These are phyloP conservation scores for Melanerpes aurifrons DNA, from an alignment of 2,113 vertebrate species.

Conservation along the genomic window DNA sequence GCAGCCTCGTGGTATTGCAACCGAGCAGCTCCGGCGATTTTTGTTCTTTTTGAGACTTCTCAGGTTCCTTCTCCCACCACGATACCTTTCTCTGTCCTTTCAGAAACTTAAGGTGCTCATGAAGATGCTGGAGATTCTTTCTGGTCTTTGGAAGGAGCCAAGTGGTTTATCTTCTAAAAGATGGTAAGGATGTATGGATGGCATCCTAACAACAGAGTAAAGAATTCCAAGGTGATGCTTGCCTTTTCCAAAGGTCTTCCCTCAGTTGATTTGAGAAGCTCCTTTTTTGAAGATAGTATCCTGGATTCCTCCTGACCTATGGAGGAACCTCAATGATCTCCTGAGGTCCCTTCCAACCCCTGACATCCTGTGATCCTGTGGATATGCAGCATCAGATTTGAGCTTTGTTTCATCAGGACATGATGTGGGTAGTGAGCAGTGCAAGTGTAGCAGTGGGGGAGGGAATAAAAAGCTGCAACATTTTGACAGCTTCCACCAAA, in stretches of 20 bases:
- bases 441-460: background rate
- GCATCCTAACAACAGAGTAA: background rate
- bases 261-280: too few species aligned
- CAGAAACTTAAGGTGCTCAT: background rate
- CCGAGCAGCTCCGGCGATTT: background rate
- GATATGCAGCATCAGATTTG: background rate
- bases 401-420: background rate
- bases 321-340: background rate
- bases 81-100: background rate
- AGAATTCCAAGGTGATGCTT: slow-evolving; percentile 11
- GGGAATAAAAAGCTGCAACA: background rate
- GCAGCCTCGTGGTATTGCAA: background rate
- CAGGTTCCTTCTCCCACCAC: background rate
- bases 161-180: background rate
- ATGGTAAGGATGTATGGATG: background rate
- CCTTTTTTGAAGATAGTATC: too few species aligned
- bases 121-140: background rate
- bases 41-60: background rate
- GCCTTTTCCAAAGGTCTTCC: background rate
- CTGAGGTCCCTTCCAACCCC: too few species aligned
- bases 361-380: too few species aligned
- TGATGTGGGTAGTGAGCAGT: background rate
- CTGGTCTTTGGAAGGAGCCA: background rate
- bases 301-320: background rate
- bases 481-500: background rate